Evolutionary conservation across 2,797 vertebrate species (phyloP).

Genomic region (Erethizon dorsatum): DNA sequence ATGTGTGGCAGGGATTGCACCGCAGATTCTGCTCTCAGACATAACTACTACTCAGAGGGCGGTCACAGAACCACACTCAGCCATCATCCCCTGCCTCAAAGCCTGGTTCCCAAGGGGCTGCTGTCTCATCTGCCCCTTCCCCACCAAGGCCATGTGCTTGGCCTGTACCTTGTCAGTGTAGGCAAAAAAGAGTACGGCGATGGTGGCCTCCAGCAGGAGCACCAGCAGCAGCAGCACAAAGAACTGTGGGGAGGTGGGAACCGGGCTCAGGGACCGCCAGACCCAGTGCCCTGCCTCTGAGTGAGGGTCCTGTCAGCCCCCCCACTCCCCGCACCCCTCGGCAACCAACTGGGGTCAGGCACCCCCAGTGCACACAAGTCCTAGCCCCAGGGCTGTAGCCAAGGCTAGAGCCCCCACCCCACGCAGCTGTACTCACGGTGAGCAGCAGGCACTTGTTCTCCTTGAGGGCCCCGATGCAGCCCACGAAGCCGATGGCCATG

Average conservation of each 20-base stretch:
- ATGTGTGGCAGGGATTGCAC: neutral
- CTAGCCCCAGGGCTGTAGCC: neutral
- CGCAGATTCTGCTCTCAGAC: neutral
- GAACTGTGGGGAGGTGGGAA: conserved; percentile 92
- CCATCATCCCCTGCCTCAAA: neutral
- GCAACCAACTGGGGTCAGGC: neutral
- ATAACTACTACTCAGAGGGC: neutral
- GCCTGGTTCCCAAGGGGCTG: neutral
- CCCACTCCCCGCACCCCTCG: neutral
- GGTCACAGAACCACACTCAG: neutral
- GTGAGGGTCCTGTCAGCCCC: neutral
- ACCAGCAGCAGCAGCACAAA: conserved; percentile 97
- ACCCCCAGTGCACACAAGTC: neutral
- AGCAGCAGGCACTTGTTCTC: conserved; percentile 97
- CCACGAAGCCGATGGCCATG: conserved; percentile 99
- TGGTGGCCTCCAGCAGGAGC: conserved; percentile 96
- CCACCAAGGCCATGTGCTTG: rapidly evolving
- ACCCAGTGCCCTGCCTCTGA: neutral
- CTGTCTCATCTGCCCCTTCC: neutral
- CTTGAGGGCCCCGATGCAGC: conserved; percentile 98
- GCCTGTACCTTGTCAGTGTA: conserved; percentile 96
- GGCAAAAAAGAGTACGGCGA: conserved; percentile 96
- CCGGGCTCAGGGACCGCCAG: neutral
- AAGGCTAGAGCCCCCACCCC: neutral
- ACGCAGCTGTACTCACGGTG: conserved; percentile 92